phyloP scores from a whole-genome alignment of 2,113 vertebrate genomes.

The Chitala chitala region DNA sequence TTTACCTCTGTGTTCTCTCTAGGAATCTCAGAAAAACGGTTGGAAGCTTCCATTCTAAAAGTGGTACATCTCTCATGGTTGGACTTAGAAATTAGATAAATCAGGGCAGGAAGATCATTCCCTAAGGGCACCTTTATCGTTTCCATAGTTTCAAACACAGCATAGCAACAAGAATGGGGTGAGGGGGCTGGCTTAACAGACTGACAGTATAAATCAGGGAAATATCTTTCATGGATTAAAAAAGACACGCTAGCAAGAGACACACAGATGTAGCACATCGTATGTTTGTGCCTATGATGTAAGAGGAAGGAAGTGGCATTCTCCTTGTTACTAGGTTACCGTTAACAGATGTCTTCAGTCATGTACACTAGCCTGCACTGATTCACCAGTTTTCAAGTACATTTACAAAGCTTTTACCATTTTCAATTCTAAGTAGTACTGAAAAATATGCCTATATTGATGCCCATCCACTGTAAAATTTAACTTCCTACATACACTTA shows the following conservation, averaged over 20 bases:
- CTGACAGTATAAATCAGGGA: slow-evolving; percentile 34
- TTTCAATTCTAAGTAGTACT: too few relatives aligned
- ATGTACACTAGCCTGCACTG: slow-evolving; percentile 8
- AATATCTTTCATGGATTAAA: slow-evolving; percentile 33
- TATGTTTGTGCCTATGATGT: slow-evolving; percentile 4
- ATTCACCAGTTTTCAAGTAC: not conserved
- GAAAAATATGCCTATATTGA: too few relatives aligned
- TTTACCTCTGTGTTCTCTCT: not conserved
- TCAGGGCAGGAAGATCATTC: slow-evolving; percentile 28
- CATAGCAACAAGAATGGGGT: slow-evolving; percentile 47
- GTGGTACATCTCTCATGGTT: slow-evolving; percentile 14
- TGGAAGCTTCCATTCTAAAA: slow-evolving; percentile 15
- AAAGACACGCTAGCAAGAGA: slow-evolving; percentile 11
- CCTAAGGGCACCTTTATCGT: slow-evolving; percentile 42
- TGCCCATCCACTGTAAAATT: too few relatives aligned
- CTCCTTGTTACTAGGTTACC: slow-evolving; percentile 27
- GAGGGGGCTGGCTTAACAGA: slow-evolving; percentile 40
- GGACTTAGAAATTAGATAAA: slow-evolving; percentile 26
- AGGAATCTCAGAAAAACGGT: not conserved
- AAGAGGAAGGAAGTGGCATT: not conserved
- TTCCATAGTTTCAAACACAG: slow-evolving; percentile 49
- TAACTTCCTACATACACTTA: too few relatives aligned
- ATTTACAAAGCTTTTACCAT: not conserved
- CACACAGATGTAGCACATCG: slow-evolving; percentile 17
- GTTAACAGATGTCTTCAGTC: slow-evolving; percentile 8